A percentile compares a stretch with the other conserved stretches of the same genome.
phyloP scores from a whole-genome alignment of 2,888 invertebrate genomes.

The Brachyptera risi region DNA sequence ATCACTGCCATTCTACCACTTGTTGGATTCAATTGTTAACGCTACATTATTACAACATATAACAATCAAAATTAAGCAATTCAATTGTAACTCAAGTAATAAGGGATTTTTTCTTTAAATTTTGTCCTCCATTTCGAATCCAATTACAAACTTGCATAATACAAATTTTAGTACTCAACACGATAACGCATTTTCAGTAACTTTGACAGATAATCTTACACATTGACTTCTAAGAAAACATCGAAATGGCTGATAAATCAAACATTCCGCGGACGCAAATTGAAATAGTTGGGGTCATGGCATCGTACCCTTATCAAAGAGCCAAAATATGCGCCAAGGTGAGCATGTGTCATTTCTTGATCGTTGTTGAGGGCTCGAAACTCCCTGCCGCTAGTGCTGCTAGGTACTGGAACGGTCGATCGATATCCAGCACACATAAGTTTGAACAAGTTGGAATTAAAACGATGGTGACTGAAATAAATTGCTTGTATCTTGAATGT shows the following conservation, averaged over 20 bases:
- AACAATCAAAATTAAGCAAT: background rate
- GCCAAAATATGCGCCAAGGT: slow-evolving; percentile 21
- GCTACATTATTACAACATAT: background rate
- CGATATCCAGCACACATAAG: too few species aligned
- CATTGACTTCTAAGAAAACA: background rate
- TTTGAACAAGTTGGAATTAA: too few species aligned
- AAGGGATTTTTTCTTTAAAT: background rate
- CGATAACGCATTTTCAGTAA: background rate
- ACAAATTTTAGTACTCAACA: background rate
- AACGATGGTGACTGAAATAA: too few species aligned
- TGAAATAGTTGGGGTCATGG: slow-evolving; percentile 5
- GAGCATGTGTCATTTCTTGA: too few species aligned
- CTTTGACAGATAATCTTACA: background rate
- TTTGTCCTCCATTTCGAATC: background rate
- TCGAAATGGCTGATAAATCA: too few species aligned
- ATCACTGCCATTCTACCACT: too few species aligned
- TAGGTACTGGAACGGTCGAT: too few species aligned
- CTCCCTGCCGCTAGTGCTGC: too few species aligned
- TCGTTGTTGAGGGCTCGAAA: too few species aligned
- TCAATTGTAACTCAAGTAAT: background rate
- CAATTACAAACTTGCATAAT: background rate
- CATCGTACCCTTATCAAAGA: slow-evolving; percentile 15
- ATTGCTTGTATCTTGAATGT: too few species aligned
- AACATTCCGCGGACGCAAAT: background rate
- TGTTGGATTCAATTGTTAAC: background rate